Evolutionary conservation across 1,140 invertebrate species (phyloP).

Genomic region (Glomeris maerens): DNA sequence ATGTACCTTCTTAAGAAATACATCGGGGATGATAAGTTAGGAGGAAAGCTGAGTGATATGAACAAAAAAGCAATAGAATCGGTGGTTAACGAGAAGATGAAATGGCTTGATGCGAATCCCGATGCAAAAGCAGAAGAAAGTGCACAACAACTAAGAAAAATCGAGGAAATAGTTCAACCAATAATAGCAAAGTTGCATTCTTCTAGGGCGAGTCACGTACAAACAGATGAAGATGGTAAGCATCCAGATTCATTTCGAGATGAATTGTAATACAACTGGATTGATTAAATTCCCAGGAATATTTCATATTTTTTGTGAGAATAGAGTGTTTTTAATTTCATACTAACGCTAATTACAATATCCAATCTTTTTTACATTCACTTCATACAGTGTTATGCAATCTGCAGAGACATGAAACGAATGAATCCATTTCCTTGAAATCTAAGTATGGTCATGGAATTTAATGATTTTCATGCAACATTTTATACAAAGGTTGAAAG

Average conservation of each 20-base stretch:
- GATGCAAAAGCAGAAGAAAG: constrained; percentile 88
- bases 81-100: constrained; percentile 91
- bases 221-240: constrained; percentile 46
- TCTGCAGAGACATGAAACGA: no score
- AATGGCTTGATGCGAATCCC: constrained; percentile 93
- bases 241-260: constrained; percentile 73
- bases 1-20: constrained; percentile 98
- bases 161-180: constrained; percentile 90
- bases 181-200: constrained; percentile 96
- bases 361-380: no score
- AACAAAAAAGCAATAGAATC: constrained; percentile 92
- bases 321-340: no score
- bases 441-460: no score
- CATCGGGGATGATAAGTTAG: constrained; percentile 89
- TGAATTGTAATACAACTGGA: constrained; percentile 82
- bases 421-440: no score
- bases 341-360: no score
- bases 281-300: no score
- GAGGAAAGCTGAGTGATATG: constrained; percentile 72
- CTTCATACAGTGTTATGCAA: no score
- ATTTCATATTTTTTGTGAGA: no score
- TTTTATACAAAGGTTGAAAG: no score
- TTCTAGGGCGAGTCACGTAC: constrained; percentile 46
- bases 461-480: no score
- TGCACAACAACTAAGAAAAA: constrained; percentile 92